A percentile compares a stretch with the other conserved stretches of the same genome.
These are phyloP conservation scores for Oncorhynchus kisutch DNA, from an alignment of 2,113 vertebrate genomes.

Conservation along the genomic window DNA sequence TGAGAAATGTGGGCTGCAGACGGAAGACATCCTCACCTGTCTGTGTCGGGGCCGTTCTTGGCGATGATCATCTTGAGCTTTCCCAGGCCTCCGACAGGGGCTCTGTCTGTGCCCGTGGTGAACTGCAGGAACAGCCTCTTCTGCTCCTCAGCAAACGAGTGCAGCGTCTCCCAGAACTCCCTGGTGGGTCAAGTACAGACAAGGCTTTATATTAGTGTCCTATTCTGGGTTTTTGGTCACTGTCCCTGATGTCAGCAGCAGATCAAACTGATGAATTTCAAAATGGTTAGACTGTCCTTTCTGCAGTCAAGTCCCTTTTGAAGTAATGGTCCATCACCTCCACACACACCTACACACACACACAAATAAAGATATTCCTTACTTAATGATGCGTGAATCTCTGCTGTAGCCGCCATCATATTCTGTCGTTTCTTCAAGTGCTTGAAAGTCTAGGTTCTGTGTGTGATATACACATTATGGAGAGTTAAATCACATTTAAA, in stretches of 20 bases:
- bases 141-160: constrained; percentile 95
- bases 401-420: constrained; percentile 96
- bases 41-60: constrained; percentile 97
- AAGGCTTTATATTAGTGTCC: too few species aligned
- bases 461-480: constrained; percentile 44
- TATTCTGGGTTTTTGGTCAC: too few species aligned
- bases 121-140: constrained; percentile 98
- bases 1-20: neutral
- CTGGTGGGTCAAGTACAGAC: constrained; percentile 65
- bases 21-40: constrained; percentile 72
- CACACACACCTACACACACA: neutral
- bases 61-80: constrained; percentile 99
- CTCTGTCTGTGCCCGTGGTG: constrained; percentile 96
- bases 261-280: neutral
- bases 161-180: constrained; percentile 98
- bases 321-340: neutral
- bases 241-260: neutral
- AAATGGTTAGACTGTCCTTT: too few species aligned
- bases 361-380: constrained; percentile 28
- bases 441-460: constrained; percentile 97
- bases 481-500: neutral
- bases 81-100: constrained; percentile 95
- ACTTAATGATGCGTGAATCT: constrained; percentile 94
- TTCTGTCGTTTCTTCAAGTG: constrained; percentile 96
- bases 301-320: too few species aligned